A percentile compares a stretch with the other conserved stretches of the same genome.
These are phyloP conservation scores for Pycnonotus jocosus DNA, from an alignment of 2,113 vertebrate species.

Conservation along the genomic window DNA sequence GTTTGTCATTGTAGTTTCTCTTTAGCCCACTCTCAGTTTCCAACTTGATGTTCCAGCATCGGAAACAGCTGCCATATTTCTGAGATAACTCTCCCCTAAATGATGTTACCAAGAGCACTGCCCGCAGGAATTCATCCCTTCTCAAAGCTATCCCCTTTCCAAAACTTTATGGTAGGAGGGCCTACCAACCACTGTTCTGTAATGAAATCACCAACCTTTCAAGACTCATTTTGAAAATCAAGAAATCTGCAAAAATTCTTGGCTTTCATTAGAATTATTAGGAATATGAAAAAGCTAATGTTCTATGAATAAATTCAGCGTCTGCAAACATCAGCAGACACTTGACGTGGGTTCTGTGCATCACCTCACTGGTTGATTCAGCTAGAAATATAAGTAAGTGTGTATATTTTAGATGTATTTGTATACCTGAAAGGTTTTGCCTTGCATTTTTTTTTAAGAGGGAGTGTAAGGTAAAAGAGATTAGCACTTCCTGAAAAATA, in stretches of 20 bases:
- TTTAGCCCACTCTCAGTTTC: not conserved
- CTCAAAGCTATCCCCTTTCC: not conserved
- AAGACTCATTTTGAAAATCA: not conserved
- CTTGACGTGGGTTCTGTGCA: not conserved
- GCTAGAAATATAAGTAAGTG: not conserved
- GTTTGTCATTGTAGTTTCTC: not conserved
- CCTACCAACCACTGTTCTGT: not conserved
- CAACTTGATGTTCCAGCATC: not conserved
- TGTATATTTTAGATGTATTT: not conserved
- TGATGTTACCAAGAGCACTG: not conserved
- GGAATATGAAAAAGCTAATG: not conserved
- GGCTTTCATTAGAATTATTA: not conserved
- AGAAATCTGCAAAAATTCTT: not conserved
- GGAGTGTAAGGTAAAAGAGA: not conserved
- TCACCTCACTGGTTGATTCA: not conserved
- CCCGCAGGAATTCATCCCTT: not conserved
- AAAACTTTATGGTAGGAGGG: not conserved
- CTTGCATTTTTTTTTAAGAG: not conserved
- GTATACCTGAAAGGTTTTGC: not conserved
- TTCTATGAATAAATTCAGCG: not conserved
- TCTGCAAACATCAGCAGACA: not conserved
- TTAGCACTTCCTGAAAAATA: slow-evolving; percentile 11
- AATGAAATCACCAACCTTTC: not conserved
- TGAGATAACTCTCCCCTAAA: not conserved
- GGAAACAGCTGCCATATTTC: not conserved